phyloP scores from a whole-genome alignment of 2,888 invertebrate species.

The Campoletis raptor region DNA sequence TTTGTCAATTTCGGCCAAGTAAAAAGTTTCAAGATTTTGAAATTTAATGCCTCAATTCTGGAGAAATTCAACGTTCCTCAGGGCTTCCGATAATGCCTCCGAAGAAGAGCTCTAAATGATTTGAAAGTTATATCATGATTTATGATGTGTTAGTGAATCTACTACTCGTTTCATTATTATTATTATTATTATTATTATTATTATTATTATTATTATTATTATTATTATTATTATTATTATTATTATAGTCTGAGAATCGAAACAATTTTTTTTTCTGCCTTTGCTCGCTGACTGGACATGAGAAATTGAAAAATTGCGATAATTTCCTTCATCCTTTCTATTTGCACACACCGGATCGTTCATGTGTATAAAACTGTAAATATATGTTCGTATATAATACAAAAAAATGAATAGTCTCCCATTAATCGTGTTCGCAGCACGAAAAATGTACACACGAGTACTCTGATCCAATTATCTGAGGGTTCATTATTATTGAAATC shows the following conservation, averaged over 20 bases:
- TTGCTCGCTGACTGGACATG: conserved; percentile 44
- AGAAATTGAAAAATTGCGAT: conserved; percentile 60
- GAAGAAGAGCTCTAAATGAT: too few species aligned
- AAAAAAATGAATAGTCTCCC: not conserved
- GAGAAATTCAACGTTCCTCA: too few species aligned
- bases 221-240: not conserved
- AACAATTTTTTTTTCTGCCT: conserved; percentile 38
- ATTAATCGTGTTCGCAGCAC: not conserved
- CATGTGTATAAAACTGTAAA: not conserved
- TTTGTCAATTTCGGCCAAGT: too few species aligned
- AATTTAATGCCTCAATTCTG: too few species aligned
- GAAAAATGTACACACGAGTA: not conserved
- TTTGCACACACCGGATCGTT: not conserved
- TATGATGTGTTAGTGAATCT: too few species aligned
- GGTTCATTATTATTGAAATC: not conserved
- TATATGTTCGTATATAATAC: not conserved
- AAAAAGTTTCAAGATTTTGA: too few species aligned
- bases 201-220: not conserved
- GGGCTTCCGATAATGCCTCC: too few species aligned
- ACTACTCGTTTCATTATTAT: too few species aligned
- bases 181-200: too few species aligned
- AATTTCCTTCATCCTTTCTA: conserved; percentile 59
- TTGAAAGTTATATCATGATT: too few species aligned
- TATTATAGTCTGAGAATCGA: conserved; percentile 47
- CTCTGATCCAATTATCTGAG: not conserved